A percentile compares a stretch with the other conserved stretches of the same genome.
phyloP scores from a whole-genome alignment of 1,140 invertebrate species.

The Triops longicaudatus region DNA sequence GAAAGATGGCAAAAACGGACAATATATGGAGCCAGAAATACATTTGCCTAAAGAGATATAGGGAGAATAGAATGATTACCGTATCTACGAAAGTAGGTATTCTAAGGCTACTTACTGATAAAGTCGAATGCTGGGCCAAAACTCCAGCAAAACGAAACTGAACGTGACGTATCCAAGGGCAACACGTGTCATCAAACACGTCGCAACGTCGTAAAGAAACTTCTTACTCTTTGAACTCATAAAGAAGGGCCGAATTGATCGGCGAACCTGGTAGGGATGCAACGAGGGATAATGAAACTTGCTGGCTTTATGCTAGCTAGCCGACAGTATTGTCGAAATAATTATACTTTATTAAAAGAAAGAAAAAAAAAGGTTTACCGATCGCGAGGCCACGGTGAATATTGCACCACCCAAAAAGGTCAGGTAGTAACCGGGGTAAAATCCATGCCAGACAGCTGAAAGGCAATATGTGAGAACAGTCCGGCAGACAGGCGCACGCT shows the following conservation, averaged over 20 bases:
- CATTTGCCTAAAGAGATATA: conserved; percentile 41
- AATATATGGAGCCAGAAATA: conserved; percentile 52
- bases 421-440: conserved; percentile 94
- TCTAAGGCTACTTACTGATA: conserved; percentile 51
- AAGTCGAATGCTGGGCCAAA: conserved; percentile 53
- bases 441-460: conserved; percentile 81
- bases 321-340: conserved; percentile 22
- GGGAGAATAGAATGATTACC: not conserved
- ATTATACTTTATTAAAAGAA: conserved; percentile 24
- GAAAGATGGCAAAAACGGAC: conserved; percentile 44
- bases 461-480: conserved; percentile 45
- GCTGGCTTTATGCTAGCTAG: not conserved
- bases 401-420: conserved; percentile 83
- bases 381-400: conserved; percentile 72
- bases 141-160: conserved; percentile 80
- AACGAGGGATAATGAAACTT: conserved; percentile 25
- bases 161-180: conserved; percentile 77
- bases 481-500: conserved; percentile 51
- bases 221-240: conserved; percentile 51
- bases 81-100: not conserved
- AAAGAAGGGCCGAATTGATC: conserved; percentile 66
- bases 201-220: conserved; percentile 65
- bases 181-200: conserved; percentile 67
- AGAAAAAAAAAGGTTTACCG: conserved; percentile 45
- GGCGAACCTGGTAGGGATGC: conserved; percentile 51